Percentiles rank a stretch among this genome's conserved stretches.
These are phyloP conservation scores for Xenopus tropicalis DNA, from an alignment of 2,113 vertebrate genomes.

Conservation along the genomic window DNA sequence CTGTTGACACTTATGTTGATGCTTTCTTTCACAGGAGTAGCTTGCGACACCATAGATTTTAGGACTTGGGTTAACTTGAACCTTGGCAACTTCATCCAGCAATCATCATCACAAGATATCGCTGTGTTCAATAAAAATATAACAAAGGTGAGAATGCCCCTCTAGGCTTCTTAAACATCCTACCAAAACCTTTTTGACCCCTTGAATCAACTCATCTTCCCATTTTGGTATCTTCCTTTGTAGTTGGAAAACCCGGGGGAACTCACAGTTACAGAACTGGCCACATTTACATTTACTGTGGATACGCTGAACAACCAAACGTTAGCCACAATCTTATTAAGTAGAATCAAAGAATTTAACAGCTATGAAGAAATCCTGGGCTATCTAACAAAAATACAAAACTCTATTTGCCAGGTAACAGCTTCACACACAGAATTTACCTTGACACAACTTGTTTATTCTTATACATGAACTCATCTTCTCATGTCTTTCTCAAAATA, in stretches of 20 bases:
- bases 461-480: too few species aligned
- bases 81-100: constrained; percentile 12
- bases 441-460: too few species aligned
- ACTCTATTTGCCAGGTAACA: constrained; percentile 11
- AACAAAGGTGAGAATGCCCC: constrained; percentile 18
- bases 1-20: background rate
- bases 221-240: background rate
- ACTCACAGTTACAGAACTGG: constrained; percentile 6
- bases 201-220: background rate
- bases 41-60: constrained; percentile 10
- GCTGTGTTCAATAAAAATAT: background rate
- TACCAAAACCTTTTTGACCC: background rate
- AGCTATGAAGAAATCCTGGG: background rate
- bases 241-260: constrained; percentile 3
- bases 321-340: background rate
- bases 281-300: background rate
- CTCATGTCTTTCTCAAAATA: too few species aligned
- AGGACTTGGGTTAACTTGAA: constrained; percentile 14
- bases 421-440: too few species aligned
- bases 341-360: background rate
- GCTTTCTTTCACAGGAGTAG: constrained; percentile 6
- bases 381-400: constrained; percentile 14
- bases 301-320: constrained; percentile 11
- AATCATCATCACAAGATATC: background rate
- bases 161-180: background rate